Percentiles rank a stretch among this genome's conserved stretches.
phyloP scores from a whole-genome alignment of 2,113 vertebrate genomes.

The Xenopus laevis region DNA sequence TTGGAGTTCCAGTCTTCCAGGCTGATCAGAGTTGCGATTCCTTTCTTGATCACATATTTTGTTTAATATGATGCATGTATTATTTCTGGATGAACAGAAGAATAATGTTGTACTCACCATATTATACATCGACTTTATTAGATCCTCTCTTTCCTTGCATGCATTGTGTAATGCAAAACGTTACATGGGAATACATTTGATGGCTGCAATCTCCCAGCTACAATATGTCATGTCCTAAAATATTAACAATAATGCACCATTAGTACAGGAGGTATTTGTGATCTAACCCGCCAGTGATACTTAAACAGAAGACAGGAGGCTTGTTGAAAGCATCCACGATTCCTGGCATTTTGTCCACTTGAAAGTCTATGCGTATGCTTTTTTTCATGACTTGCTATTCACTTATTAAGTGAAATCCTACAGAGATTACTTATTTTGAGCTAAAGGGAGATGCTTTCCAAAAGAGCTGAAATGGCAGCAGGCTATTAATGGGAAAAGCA shows the following conservation, averaged over 20 bases:
- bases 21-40: too few species aligned
- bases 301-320: neutral
- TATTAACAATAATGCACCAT: neutral
- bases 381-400: slow-evolving; percentile 46
- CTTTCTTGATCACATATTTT: too few species aligned
- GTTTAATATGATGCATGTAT: too few species aligned
- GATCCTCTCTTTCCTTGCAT: neutral
- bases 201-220: neutral
- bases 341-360: slow-evolving; percentile 28
- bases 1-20: too few species aligned
- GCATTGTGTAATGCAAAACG: neutral
- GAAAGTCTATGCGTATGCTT: neutral
- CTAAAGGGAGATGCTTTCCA: slow-evolving; percentile 45
- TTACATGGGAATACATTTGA: neutral
- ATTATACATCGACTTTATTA: too few species aligned
- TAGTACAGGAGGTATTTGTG: neutral
- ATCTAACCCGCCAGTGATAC: neutral
- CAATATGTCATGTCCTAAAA: neutral
- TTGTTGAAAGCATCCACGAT: slow-evolving; percentile 13
- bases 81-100: too few species aligned
- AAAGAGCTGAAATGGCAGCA: slow-evolving; percentile 58
- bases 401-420: slow-evolving; percentile 35
- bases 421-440: slow-evolving; percentile 43
- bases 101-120: too few species aligned
- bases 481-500: slow-evolving; percentile 63